phyloP scores from a whole-genome alignment of 2,797 vertebrate species.

The Argentina silus region DNA sequence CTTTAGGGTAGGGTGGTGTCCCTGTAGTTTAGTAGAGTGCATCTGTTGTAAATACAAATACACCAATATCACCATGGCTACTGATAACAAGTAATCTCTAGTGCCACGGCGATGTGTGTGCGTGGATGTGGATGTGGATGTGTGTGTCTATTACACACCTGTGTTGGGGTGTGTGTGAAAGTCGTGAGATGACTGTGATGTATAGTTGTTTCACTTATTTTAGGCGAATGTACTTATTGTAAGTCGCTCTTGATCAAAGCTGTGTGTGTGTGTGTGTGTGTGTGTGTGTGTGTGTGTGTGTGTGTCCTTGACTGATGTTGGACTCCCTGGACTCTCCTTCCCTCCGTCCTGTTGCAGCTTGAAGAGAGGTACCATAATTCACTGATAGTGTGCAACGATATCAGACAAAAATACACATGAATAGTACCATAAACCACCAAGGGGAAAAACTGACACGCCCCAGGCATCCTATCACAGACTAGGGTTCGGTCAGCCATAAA shows the following conservation, averaged over 20 bases:
- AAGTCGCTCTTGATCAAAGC: neutral
- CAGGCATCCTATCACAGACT: neutral
- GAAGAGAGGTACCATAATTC: conserved; percentile 1
- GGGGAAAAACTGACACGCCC: neutral
- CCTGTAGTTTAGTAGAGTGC: neutral
- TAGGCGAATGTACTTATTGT: too few species aligned
- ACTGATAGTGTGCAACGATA: neutral
- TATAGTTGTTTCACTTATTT: too few species aligned
- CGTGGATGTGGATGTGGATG: neutral
- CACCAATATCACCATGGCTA: conserved; percentile 14
- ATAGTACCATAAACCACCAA: neutral
- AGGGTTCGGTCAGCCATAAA: conserved; percentile 12
- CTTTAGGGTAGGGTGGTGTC: neutral
- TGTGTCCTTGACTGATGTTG: neutral
- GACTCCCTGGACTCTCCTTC: neutral
- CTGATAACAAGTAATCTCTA: conserved; percentile 12
- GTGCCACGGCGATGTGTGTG: neutral
- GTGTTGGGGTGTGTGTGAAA: neutral
- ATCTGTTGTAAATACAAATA: conserved; percentile 9
- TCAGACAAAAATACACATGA: neutral
- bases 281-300: neutral
- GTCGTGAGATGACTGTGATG: neutral
- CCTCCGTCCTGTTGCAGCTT: neutral
- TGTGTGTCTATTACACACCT: neutral
- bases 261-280: neutral